Percentiles rank a stretch among this genome's conserved stretches.
phyloP scores from a whole-genome alignment of 2,888 invertebrate genomes.

The Acrobasis repandana region DNA sequence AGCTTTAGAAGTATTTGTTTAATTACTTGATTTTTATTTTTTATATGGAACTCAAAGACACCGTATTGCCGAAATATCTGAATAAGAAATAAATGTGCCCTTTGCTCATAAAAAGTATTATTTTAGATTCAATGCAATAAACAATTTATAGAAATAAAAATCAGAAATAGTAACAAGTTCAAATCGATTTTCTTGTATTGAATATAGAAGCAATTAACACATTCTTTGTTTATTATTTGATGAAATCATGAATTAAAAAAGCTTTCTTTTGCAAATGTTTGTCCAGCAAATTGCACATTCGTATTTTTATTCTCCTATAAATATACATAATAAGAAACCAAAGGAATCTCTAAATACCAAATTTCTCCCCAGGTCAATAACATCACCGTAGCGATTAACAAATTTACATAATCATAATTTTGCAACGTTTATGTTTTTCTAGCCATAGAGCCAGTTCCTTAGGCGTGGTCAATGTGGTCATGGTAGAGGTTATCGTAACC shows the following conservation, averaged over 20 bases:
- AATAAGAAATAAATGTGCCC: too few species aligned
- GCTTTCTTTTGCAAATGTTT: too few species aligned
- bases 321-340: conserved; percentile 29
- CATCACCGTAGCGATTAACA: conserved; percentile 41
- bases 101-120: too few species aligned
- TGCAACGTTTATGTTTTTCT: conserved; percentile 47
- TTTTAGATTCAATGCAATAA: too few species aligned
- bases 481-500: conserved; percentile 22
- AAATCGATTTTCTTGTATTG: too few species aligned
- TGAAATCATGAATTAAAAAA: not conserved
- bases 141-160: too few species aligned
- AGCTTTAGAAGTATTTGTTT: too few species aligned
- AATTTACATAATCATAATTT: conserved; percentile 54
- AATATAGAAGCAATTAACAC: too few species aligned
- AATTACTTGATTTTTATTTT: too few species aligned
- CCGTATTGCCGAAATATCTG: too few species aligned
- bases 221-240: not conserved
- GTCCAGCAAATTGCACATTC: not conserved
- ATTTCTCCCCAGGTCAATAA: conserved; percentile 48
- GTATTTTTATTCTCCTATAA: not conserved
- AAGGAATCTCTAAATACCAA: conserved; percentile 46
- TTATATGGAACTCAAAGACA: too few species aligned
- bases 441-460: conserved; percentile 34
- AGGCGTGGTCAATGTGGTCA: conserved; percentile 34
- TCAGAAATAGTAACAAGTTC: too few species aligned